Base-by-base conservation (phyloP, 2,888 invertebrate species). In the Ichneumoninae sp. region DNA sequence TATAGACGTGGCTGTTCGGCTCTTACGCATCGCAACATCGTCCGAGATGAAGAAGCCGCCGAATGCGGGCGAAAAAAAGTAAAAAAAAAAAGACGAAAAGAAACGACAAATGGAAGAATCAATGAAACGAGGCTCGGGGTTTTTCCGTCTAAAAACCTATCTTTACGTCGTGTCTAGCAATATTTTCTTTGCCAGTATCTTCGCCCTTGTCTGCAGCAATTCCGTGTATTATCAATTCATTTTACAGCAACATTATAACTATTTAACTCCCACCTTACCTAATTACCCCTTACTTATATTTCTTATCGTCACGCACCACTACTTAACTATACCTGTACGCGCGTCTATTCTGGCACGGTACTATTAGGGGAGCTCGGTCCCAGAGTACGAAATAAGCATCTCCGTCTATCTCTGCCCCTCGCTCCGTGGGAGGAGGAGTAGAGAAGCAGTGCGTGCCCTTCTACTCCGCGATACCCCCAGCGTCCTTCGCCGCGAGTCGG, bases 381-480 rank as follows among this genome's bases (percentile, higher is more conserved):
- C 16, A 0, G 44, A 44, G 0, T 13, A 13, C 44, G 13, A 44
- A 44, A 52, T 19, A 52, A 52, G 19, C 52, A 7, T 54, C 52
- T 54, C 52, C 7, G n/a, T 19, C 52, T 54, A 13, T 54, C 52
- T 7, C 7, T 60, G 13, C 16, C 13, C 44, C 16, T 16, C 44
- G 44, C 13, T 47, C 13, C 4, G 44, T 47, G 16, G 44, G 16
- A 3, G 30, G 30, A 50, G 50, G 5, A n/a, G 71, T 40, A 47
- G 54, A 71, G 6, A 22, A 5, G 71, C 30, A 57, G 10, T 57
- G 30, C 47, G 70, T 71, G 57, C 54, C 69, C 16, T 78, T 69
- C 83, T n/a, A 84, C 86, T 85, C 84, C 83, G 85, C 85, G 85
- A 85, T 89, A 91, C 91, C 91, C 92, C 91, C 91, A 91, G 90